Evolutionary conservation across 37 sponge, comb jelly and placozoan species (phyloP).

Genomic region (Beroe ovata): DNA sequence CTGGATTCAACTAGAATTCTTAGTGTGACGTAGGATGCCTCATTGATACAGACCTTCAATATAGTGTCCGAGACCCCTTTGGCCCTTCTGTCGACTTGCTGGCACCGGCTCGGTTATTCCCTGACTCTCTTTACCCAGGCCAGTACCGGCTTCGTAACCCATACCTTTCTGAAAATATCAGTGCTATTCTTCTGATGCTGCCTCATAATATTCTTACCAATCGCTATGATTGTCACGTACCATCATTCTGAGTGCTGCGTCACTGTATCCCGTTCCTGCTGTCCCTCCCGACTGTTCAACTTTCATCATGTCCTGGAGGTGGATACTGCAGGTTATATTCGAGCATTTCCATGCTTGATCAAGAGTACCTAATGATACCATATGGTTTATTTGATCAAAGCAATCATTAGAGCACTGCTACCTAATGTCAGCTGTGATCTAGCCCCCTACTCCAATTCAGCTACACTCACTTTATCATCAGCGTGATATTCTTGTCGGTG

Average conservation of each 20-base stretch:
- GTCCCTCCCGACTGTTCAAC: slow-evolving; percentile 19
- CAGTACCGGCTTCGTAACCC: slow-evolving; percentile 33
- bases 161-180: slow-evolving; percentile 61
- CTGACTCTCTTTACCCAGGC: slow-evolving; percentile 39
- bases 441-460: too few relatives aligned
- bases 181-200: too few relatives aligned
- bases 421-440: too few relatives aligned
- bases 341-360: too few relatives aligned
- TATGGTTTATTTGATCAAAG: too few relatives aligned
- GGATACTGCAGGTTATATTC: too few relatives aligned
- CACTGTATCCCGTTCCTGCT: slow-evolving; percentile 9
- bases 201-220: too few relatives aligned
- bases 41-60: background rate
- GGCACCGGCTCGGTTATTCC: slow-evolving; percentile 12
- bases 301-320: background rate
- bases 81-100: slow-evolving; percentile 7
- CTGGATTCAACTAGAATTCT: too few relatives aligned
- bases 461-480: background rate
- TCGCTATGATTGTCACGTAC: too few relatives aligned
- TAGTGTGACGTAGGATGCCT: too few relatives aligned
- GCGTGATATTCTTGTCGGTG: background rate
- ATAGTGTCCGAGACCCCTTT: slow-evolving; percentile 39
- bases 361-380: too few relatives aligned
- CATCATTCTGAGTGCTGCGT: slow-evolving; percentile 43
- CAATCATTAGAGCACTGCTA: too few relatives aligned